Conservation (phyloP, 2,888 invertebrate genomes). For the Candidula unifasciata region DNA sequence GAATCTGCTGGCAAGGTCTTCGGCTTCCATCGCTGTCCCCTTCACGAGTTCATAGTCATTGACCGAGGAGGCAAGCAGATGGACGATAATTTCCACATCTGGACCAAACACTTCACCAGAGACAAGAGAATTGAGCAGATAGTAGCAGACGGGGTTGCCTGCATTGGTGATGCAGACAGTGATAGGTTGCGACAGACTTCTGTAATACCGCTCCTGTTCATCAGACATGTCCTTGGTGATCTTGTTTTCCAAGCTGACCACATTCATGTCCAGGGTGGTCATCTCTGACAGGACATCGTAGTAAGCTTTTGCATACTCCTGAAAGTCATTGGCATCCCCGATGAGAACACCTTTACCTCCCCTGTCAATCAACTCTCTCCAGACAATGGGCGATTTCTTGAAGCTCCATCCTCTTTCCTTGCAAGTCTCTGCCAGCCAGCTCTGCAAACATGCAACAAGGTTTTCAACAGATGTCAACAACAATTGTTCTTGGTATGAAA, state of each 20-base stretch:
- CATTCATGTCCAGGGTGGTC: conserved; percentile 70
- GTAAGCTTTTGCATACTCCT: conserved; percentile 76
- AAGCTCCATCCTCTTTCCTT: conserved; percentile 74
- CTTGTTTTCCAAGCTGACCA: conserved; percentile 73
- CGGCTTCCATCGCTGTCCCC: conserved; percentile 73
- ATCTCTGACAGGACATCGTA: conserved; percentile 75
- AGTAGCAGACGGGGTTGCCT: conserved; percentile 66
- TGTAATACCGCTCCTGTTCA: conserved; percentile 65
- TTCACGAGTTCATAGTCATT: conserved; percentile 59
- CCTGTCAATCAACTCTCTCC: conserved; percentile 78
- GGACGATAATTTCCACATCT: conserved; percentile 68
- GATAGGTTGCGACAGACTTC: conserved; percentile 67
- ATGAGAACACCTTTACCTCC: conserved; percentile 78
- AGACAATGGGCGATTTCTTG: conserved; percentile 76
- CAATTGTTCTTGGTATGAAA: too few relatives aligned
- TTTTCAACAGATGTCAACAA: neutral
- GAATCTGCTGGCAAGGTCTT: conserved; percentile 69
- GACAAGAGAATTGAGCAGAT: conserved; percentile 46
- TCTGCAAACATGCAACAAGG: conserved; percentile 57
- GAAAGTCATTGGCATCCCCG: conserved; percentile 77
- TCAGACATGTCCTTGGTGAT: conserved; percentile 68
- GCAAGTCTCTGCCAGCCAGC: conserved; percentile 73
- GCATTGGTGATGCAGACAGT: conserved; percentile 75
- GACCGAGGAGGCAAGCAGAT: conserved; percentile 59
- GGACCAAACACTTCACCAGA: conserved; percentile 73